These are phyloP conservation scores for Electrona antarctica DNA, from an alignment of 2,113 vertebrate species.

Conservation along the genomic window DNA sequence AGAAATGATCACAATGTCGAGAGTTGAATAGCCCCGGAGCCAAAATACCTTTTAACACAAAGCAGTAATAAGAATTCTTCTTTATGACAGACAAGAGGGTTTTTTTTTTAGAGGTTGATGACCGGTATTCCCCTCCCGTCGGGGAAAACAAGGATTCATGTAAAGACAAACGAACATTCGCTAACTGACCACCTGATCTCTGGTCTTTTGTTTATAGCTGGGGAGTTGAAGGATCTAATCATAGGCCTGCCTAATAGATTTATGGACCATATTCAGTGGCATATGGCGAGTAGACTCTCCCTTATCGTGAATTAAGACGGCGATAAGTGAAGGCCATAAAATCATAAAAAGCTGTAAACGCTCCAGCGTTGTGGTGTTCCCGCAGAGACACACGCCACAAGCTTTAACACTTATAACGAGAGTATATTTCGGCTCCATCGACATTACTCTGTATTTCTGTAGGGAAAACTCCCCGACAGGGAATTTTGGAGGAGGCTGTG, in stretches of 20 bases:
- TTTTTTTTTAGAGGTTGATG: constrained; percentile 11
- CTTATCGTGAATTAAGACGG: constrained; percentile 51
- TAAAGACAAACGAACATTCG: not conserved
- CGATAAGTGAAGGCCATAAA: constrained; percentile 55
- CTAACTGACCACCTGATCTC: constrained; percentile 18
- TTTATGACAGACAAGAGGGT: constrained; percentile 23
- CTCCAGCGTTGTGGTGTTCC: not conserved
- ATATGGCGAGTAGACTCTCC: constrained; percentile 60
- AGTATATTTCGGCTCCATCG: constrained; percentile 30
- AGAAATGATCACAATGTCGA: constrained; percentile 20
- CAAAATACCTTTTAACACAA: constrained; percentile 60
- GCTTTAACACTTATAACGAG: not conserved
- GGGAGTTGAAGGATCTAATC: constrained; percentile 22
- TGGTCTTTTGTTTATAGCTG: not conserved
- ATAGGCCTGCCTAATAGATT: constrained; percentile 51
- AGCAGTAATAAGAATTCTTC: not conserved
- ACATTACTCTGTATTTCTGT: constrained; percentile 29
- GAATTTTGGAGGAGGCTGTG: constrained; percentile 33
- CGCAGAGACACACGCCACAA: constrained; percentile 14
- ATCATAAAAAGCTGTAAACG: constrained; percentile 44
- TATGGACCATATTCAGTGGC: constrained; percentile 52
- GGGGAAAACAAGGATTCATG: constrained; percentile 13
- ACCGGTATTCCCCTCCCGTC: constrained; percentile 15
- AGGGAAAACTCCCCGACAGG: constrained; percentile 33
- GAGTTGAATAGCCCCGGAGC: constrained; percentile 24